These are phyloP conservation scores for Columba janthina DNA, from an alignment of 2,113 vertebrate species.

Conservation along the genomic window DNA sequence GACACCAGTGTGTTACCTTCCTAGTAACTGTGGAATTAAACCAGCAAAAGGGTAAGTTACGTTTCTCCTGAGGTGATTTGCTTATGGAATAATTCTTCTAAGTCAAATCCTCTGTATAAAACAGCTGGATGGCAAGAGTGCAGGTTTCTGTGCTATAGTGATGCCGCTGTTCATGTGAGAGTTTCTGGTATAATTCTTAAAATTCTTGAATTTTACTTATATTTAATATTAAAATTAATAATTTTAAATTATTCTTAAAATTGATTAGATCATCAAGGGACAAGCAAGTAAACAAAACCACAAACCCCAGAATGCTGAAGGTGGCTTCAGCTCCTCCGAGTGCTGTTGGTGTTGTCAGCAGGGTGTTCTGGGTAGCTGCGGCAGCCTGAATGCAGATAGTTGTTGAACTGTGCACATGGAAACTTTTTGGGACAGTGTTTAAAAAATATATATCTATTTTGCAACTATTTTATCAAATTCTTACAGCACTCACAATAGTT, in stretches of 20 bases:
- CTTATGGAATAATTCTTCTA: background rate
- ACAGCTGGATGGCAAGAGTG: background rate
- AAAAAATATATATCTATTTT: background rate
- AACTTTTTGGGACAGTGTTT: background rate
- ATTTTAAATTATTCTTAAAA: background rate
- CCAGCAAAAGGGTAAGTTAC: background rate
- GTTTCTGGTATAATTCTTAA: background rate
- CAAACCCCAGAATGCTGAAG: background rate
- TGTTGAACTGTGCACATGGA: background rate
- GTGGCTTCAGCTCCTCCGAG: background rate
- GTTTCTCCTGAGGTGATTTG: background rate
- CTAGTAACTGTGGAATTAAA: background rate
- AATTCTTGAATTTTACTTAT: no score
- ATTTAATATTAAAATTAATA: no score
- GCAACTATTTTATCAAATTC: background rate
- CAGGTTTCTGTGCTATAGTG: background rate
- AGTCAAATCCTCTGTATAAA: background rate
- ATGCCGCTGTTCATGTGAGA: background rate
- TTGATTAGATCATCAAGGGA: background rate
- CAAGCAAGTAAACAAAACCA: background rate
- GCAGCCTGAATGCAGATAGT: background rate
- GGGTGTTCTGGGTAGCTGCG: background rate
- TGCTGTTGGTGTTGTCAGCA: background rate
- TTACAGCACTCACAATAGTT: accelerated
- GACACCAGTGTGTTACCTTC: background rate